These are phyloP conservation scores for Oxycera nigricornis DNA, from an alignment of 2,888 invertebrate genomes.

Conservation along the genomic window DNA sequence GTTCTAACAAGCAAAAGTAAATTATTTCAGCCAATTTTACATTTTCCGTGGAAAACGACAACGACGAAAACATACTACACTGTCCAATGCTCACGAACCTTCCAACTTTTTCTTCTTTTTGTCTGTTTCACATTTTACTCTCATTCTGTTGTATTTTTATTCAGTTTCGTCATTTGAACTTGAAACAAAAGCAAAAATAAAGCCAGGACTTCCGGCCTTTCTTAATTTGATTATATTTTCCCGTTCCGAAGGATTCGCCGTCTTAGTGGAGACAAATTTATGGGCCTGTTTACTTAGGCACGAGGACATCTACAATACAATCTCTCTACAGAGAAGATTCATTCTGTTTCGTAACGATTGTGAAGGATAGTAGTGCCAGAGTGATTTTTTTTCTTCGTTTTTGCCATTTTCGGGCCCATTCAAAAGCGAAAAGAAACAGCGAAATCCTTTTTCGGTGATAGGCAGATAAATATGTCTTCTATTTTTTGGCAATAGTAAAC, in stretches of 20 bases:
- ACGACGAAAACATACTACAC: constrained; percentile 28
- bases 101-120: not conserved
- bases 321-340: not conserved
- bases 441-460: constrained; percentile 2
- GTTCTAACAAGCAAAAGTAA: constrained; percentile 43
- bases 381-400: not conserved
- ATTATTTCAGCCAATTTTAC: constrained; percentile 43
- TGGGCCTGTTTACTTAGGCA: constrained; percentile 29
- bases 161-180: not conserved
- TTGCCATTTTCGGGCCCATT: not conserved
- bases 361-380: not conserved
- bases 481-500: not conserved
- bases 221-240: constrained; percentile 38
- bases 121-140: not conserved
- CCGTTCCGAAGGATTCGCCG: not conserved
- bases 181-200: constrained; percentile 4
- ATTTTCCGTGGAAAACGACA: constrained; percentile 25
- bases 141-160: not conserved
- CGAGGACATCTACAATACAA: not conserved
- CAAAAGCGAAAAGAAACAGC: not conserved
- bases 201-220: not conserved
- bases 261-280: constrained; percentile 37
- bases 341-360: not conserved
- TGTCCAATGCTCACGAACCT: not conserved
- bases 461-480: not conserved